Evolutionary conservation across 2,113 vertebrate genomes (phyloP).

Genomic region (Chaetodon trifascialis): DNA sequence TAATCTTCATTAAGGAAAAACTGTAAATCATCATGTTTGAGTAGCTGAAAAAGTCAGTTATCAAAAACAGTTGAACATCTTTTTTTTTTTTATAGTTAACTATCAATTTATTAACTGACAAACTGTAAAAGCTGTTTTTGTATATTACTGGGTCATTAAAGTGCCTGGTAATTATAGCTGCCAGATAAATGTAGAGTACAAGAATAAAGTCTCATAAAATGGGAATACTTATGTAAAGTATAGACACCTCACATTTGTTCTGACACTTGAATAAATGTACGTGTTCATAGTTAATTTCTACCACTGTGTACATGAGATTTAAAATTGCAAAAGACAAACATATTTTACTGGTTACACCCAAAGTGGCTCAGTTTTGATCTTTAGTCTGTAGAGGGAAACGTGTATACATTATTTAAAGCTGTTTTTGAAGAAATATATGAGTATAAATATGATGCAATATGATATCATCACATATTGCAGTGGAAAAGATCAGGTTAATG

Average conservation of each 20-base stretch:
- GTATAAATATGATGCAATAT: background rate
- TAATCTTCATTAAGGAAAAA: background rate
- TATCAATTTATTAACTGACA: too few species aligned
- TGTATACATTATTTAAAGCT: constrained; percentile 5
- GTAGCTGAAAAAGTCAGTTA: background rate
- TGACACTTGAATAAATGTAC: background rate
- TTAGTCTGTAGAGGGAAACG: background rate
- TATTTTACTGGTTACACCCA: background rate
- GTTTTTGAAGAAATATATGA: background rate
- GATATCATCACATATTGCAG: background rate
- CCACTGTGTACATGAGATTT: background rate
- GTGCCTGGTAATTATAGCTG: background rate
- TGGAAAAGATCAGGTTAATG: constrained; percentile 28
- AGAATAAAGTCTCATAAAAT: background rate
- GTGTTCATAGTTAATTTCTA: background rate
- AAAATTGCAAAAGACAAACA: background rate
- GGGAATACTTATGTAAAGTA: background rate
- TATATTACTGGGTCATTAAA: too few species aligned
- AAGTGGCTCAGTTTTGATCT: background rate
- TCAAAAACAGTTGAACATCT: too few species aligned
- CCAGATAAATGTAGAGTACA: background rate
- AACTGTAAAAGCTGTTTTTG: too few species aligned
- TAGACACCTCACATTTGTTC: background rate
- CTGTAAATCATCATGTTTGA: background rate
- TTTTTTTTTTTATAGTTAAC: too few species aligned